A percentile compares a stretch with the other conserved stretches of the same genome.
Evolutionary conservation across 2,113 vertebrate species (phyloP).

Genomic region (Nyctereutes procyonoides): DNA sequence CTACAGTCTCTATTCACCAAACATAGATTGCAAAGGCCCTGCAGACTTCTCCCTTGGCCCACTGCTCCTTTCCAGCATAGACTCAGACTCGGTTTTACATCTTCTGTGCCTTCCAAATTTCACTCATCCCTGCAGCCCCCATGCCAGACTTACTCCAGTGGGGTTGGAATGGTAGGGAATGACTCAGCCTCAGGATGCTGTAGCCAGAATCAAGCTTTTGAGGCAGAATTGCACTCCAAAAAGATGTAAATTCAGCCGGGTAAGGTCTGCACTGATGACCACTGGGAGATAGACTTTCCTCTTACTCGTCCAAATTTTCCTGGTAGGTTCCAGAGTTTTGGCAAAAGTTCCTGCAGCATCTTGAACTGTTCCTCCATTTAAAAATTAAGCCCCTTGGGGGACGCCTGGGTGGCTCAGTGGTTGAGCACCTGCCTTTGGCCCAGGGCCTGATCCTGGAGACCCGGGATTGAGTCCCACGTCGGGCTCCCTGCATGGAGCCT

Average conservation of each 20-base stretch:
- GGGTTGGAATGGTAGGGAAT: neutral
- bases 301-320: neutral
- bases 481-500: too few relatives aligned
- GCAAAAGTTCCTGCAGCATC: neutral
- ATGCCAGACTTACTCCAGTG: neutral
- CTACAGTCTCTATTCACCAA: neutral
- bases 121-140: neutral
- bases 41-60: neutral
- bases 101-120: neutral
- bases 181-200: neutral
- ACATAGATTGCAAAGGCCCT: neutral
- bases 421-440: too few relatives aligned
- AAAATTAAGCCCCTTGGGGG: neutral
- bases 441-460: too few relatives aligned
- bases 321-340: neutral
- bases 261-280: neutral
- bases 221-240: neutral
- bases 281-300: neutral
- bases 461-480: too few relatives aligned
- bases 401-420: too few relatives aligned
- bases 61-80: neutral
- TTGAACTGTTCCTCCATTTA: neutral
- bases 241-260: neutral
- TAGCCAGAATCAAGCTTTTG: neutral
- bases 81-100: neutral